phyloP scores from a whole-genome alignment of 2,113 vertebrate genomes.

The Dicaeum eximium region DNA sequence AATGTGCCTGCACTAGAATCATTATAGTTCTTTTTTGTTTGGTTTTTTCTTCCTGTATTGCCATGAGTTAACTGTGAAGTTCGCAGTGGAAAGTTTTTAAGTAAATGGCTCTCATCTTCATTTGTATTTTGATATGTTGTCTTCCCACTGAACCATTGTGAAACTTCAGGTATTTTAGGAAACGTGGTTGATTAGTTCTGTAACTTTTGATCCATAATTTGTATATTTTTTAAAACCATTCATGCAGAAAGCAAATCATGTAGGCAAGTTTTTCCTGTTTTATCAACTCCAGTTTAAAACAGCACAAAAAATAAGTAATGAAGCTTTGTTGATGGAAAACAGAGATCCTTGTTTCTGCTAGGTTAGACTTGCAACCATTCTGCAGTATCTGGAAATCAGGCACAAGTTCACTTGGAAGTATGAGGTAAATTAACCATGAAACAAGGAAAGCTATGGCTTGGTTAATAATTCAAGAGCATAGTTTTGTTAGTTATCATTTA shows the following conservation, averaged over 20 bases:
- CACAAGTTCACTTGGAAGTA: background rate
- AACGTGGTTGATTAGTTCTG: background rate
- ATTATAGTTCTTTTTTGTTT: rapidly evolving
- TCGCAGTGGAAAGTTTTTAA: background rate
- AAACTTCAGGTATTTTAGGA: background rate
- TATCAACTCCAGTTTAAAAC: background rate
- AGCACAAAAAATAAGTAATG: background rate
- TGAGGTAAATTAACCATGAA: background rate
- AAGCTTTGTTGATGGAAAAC: background rate
- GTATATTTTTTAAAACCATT: background rate
- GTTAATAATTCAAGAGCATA: background rate
- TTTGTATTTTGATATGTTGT: background rate
- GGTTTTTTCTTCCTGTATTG: background rate
- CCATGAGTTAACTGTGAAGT: background rate
- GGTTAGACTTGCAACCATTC: background rate
- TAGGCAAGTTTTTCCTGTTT: background rate
- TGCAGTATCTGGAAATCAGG: background rate
- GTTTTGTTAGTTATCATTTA: background rate
- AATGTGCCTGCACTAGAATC: background rate
- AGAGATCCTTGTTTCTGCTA: background rate
- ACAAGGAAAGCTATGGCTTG: background rate
- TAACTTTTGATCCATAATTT: background rate
- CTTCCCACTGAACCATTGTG: background rate
- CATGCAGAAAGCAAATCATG: background rate
- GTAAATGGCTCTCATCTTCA: background rate